A percentile compares a stretch with the other conserved stretches of the same genome.
phyloP scores from a whole-genome alignment of 2,888 invertebrate genomes.

The Macrophya annulata region DNA sequence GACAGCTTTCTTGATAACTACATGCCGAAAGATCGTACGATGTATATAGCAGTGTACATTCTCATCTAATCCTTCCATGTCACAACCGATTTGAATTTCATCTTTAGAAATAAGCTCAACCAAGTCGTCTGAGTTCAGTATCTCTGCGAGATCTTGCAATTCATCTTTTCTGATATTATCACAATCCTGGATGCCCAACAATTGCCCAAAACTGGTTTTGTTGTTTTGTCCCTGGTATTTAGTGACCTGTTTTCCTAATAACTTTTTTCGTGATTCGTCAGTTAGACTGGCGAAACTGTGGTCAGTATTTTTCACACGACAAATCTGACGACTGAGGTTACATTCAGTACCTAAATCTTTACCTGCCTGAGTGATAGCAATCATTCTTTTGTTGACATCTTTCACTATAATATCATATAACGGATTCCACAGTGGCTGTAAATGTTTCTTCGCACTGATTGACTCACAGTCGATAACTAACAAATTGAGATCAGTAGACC shows the following conservation, averaged over 20 bases:
- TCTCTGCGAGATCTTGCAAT: neutral
- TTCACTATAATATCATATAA: neutral
- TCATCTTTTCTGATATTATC: neutral
- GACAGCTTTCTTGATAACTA: neutral
- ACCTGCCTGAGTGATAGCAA: neutral
- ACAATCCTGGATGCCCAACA: neutral
- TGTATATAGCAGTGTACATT: neutral
- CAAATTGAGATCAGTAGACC: neutral
- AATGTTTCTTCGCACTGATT: neutral
- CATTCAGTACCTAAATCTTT: neutral
- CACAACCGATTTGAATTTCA: neutral
- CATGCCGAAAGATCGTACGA: neutral
- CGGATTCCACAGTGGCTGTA: neutral
- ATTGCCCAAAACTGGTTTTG: neutral
- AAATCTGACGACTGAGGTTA: too few species aligned
- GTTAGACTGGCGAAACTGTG: neutral
- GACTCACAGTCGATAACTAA: slow-evolving; percentile 8
- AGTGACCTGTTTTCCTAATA: neutral
- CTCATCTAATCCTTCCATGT: neutral
- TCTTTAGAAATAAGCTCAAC: neutral
- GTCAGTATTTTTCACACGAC: neutral
- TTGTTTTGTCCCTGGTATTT: neutral
- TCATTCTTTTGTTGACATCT: neutral
- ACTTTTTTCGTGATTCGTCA: neutral
- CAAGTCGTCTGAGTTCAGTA: neutral